These are phyloP conservation scores for Sebastes minor DNA, from an alignment of 2,797 vertebrate species.

Conservation along the genomic window DNA sequence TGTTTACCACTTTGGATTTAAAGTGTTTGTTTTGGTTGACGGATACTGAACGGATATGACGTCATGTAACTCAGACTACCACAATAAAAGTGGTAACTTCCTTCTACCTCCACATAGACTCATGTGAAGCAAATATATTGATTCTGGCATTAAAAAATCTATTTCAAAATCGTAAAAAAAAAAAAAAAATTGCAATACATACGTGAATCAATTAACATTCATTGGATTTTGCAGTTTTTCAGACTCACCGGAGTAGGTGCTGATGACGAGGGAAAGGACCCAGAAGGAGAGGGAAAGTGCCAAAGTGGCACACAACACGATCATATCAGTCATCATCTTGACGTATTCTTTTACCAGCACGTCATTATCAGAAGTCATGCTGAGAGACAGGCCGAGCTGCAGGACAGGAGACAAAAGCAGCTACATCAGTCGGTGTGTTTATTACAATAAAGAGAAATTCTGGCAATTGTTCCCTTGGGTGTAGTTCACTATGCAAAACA, in stretches of 20 bases:
- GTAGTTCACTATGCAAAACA: not conserved
- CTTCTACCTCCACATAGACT: too few species aligned
- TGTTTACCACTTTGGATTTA: too few species aligned
- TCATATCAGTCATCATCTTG: slow-evolving; percentile 93
- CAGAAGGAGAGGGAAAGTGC: slow-evolving; percentile 92
- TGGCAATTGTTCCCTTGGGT: not conserved
- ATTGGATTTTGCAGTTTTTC: not conserved
- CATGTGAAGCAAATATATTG: too few species aligned
- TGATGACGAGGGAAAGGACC: slow-evolving; percentile 91
- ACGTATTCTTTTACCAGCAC: slow-evolving; percentile 81
- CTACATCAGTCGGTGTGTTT: too few species aligned
- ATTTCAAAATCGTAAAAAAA: too few species aligned
- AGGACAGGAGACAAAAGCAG: not conserved
- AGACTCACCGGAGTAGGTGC: slow-evolving; percentile 88
- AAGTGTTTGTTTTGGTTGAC: too few species aligned
- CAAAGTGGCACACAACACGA: slow-evolving; percentile 89
- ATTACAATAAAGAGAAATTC: too few species aligned
- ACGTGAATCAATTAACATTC: not conserved
- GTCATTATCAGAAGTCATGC: slow-evolving; percentile 66
- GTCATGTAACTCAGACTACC: accelerated
- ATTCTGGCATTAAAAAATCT: too few species aligned
- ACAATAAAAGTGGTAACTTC: too few species aligned
- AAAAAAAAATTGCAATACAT: too few species aligned
- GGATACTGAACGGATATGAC: too few species aligned
- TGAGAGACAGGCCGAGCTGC: slow-evolving; percentile 18